phyloP scores from a whole-genome alignment of 1,140 invertebrate genomes.

The Aricia agestis region DNA sequence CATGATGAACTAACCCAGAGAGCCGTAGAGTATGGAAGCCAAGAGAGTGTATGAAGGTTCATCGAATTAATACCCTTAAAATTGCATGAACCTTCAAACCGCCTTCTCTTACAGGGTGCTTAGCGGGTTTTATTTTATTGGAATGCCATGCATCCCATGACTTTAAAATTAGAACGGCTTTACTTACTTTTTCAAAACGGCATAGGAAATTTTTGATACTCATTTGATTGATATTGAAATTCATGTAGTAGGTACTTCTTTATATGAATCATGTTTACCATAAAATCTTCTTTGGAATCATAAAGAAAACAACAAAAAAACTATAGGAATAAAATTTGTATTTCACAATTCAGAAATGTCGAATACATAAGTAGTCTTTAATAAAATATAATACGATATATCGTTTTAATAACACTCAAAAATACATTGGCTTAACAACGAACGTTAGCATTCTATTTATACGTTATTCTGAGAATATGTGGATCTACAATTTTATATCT shows the following conservation, averaged over 20 bases:
- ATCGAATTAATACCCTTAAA: too few relatives aligned
- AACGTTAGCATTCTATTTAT: constrained; percentile 40
- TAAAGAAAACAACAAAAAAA: constrained; percentile 44
- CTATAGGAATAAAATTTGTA: constrained; percentile 73
- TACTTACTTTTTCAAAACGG: too few relatives aligned
- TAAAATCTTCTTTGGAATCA: background rate
- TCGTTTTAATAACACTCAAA: constrained; percentile 66
- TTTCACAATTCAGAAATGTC: constrained; percentile 64
- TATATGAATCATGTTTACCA: background rate
- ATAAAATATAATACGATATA: constrained; percentile 68
- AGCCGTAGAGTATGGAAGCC: too few relatives aligned
- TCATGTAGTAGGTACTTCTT: background rate
- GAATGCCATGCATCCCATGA: too few relatives aligned
- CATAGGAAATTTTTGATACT: too few relatives aligned
- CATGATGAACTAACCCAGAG: background rate
- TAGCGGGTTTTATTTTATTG: too few relatives aligned
- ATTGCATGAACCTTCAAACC: too few relatives aligned
- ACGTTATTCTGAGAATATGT: constrained; percentile 30
- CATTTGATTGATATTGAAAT: too few relatives aligned
- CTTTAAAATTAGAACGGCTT: too few relatives aligned
- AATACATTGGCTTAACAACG: constrained; percentile 63
- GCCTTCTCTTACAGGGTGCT: too few relatives aligned
- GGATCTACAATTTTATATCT: constrained; percentile 25
- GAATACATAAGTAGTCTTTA: constrained; percentile 65
- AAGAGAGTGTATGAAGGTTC: too few relatives aligned